Conservation (phyloP, 2,888 invertebrate species). For the Eristalis pertinax region DNA sequence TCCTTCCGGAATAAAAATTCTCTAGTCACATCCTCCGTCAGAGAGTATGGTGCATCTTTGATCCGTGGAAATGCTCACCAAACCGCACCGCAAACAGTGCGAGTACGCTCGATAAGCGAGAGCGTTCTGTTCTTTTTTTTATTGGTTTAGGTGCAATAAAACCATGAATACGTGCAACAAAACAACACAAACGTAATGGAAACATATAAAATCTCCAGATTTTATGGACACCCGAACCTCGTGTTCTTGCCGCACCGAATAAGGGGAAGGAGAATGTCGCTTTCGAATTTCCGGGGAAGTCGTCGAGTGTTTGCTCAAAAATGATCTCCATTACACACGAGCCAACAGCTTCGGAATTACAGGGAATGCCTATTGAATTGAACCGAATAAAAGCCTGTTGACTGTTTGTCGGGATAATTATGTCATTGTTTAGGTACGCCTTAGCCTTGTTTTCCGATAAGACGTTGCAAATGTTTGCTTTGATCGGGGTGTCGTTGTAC, state of each 20-base stretch:
- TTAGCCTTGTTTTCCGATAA: constrained; percentile 3
- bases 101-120: constrained; percentile 11
- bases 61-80: constrained; percentile 31
- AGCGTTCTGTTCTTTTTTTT: constrained; percentile 34
- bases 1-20: constrained; percentile 56
- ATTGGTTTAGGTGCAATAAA: constrained; percentile 57
- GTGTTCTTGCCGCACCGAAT: not conserved
- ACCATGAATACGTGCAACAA: constrained; percentile 34
- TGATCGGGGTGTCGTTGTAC: not conserved
- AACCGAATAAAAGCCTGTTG: constrained; percentile 45
- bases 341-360: not conserved
- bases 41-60: constrained; percentile 19
- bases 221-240: not conserved
- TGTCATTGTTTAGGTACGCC: constrained; percentile 38
- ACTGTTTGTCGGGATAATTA: constrained; percentile 19
- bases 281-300: constrained; percentile 36
- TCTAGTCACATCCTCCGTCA: not conserved
- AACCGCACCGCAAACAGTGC: constrained; percentile 40
- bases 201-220: constrained; percentile 40
- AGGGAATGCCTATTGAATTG: constrained; percentile 24
- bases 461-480: constrained; percentile 36
- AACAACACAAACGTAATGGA: constrained; percentile 11
- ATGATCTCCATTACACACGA: constrained; percentile 22
- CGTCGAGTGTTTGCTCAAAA: constrained; percentile 5
- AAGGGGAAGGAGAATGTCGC: not conserved